A percentile compares a stretch with the other conserved stretches of the same genome.
Evolutionary conservation across 2,888 invertebrate species (phyloP).

Genomic region (Pecten maximus): DNA sequence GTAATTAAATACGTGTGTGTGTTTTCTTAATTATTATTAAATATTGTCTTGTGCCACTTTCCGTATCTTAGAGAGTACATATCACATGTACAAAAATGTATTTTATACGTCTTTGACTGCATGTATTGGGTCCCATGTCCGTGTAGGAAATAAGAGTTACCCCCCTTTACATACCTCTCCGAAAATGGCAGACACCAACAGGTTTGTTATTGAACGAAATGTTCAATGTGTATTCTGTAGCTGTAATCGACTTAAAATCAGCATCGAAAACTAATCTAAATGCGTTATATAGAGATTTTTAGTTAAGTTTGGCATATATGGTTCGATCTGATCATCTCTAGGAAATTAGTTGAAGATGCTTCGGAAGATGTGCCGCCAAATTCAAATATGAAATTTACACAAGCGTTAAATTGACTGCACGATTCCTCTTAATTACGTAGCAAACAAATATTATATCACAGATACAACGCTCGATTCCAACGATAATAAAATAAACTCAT

Average conservation of each 20-base stretch:
- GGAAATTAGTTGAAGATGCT: neutral
- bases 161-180: neutral
- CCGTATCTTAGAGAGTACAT: too few relatives aligned
- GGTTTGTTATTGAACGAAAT: neutral
- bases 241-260: neutral
- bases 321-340: neutral
- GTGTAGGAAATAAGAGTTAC: conserved; percentile 10
- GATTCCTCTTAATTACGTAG: too few relatives aligned
- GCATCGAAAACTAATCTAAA: neutral
- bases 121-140: too few relatives aligned
- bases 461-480: too few relatives aligned
- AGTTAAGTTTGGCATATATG: neutral
- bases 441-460: too few relatives aligned
- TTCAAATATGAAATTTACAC: neutral
- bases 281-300: neutral
- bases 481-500: too few relatives aligned
- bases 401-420: too few relatives aligned
- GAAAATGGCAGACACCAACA: neutral
- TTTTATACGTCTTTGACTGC: too few relatives aligned
- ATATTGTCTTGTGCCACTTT: too few relatives aligned
- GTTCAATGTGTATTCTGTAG: neutral
- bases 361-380: neutral
- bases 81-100: too few relatives aligned
- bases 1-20: too few relatives aligned
- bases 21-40: too few relatives aligned